Evolutionary conservation across 2,113 vertebrate species (phyloP), one percentile per base, ranked within the genome.

Genomic region (Phainopepla nitens): DNA sequence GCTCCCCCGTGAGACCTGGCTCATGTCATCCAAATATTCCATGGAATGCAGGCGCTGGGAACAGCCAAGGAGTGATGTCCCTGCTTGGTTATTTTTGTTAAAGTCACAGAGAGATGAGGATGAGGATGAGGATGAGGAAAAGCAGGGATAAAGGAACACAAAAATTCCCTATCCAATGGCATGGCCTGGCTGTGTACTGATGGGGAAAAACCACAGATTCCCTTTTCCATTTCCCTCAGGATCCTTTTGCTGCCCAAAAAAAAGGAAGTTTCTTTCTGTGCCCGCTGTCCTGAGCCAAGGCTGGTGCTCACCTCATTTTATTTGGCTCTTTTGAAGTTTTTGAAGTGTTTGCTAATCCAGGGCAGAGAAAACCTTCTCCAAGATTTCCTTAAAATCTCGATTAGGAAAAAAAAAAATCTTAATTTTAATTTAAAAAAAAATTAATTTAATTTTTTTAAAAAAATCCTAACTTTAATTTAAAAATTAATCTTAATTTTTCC

Each of bases 81-180:
- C 64, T 77, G 58, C 35, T 19, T 50, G 0, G 1, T 47, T 79
- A 17, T 77, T 77, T 80, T 70, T 25, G 31, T 89, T 20, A 3
- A 7, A 20, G 39, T 50, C 13, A 8, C 2, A 6, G 66, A 65
- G 49, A 50, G 70, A 57, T n/a, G n/a, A n/a, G n/a, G n/a, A n/a
- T n/a, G 54, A 61, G 33, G n/a, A 18, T 9, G 23, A 53, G 14
- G 53, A 76, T 39, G 68, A 90, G 71, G 19, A 73, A 77, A 69
- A 1, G 1, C 27, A 25, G 36, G 0, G 41, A 60, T n/a, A 68
- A 71, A 69, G 0, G 4, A 31, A 17, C 15, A 0, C 1, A 10
- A 72, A 51, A 50, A 3, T 20, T 82, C 57, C 28, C 8, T 68
- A 2, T 68, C 10, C 0, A n/a, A 24, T 12, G 33, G 22, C 72